Evolutionary conservation across 2,888 invertebrate species (phyloP), one percentile per base, ranked within the genome.

Genomic region (Odontocerum albicorne): DNA sequence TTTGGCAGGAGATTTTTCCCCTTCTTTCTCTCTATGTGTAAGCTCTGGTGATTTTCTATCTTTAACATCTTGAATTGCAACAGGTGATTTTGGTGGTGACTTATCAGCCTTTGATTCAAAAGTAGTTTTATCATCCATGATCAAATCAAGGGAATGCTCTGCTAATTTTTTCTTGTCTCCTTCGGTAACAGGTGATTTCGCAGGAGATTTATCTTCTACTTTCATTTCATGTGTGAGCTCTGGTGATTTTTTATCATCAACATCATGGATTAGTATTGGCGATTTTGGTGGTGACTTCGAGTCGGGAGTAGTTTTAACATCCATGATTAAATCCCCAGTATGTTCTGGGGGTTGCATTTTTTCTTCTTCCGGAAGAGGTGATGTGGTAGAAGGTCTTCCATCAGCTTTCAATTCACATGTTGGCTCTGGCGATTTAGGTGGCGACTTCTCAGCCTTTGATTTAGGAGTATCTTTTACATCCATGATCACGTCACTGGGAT

Each of bases 171-270:
- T 39, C 6, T 16, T 19, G 17, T 8, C 1, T 17, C 7, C 27
- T 7, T n/a, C n/a, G n/a, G n/a, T n/a, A n/a, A n/a, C n/a, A n/a
- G 43, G 43, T 22, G 43, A 43, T 12, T 43, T 43, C 4, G 43
- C 4, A 15, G 15, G 6, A 7, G 17, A 16, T 40, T 8, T 12
- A 4, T 40, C 15, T 15, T 8, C 15, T 8, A 4, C 12, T 40
- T 40, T 40, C n/a, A n/a, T n/a, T n/a, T n/a, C n/a, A n/a, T n/a
- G n/a, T n/a, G n/a, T n/a, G n/a, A n/a, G n/a, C n/a, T n/a, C n/a
- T n/a, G 10, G 7, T 36, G 15, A 12, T 36, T 4, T 36, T n/a
- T n/a, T 36, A 6, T 36, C 36, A 7, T 15, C n/a, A 12, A 8
- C 36, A 12, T 12, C 15, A 36, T 12, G 12, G 12, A 4, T 7